Percentiles rank a stretch among this genome's conserved stretches.
Conservation (phyloP, 1,140 invertebrate species). For the Drosophila kikkawai region DNA sequence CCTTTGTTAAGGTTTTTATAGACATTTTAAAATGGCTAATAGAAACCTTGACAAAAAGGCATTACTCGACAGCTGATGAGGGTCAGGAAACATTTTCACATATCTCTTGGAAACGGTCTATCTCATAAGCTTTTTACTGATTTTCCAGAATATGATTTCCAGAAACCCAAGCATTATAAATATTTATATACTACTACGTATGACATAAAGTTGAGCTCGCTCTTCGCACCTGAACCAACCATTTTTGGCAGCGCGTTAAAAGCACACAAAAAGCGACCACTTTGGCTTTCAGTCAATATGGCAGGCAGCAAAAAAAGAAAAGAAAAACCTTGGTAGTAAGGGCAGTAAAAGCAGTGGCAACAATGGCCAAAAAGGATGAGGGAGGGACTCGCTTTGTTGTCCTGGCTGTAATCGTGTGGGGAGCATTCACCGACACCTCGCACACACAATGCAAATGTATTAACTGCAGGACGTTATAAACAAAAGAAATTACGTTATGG, state of each 20-base stretch:
- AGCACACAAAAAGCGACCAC: slow-evolving; percentile 37
- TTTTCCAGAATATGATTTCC: slow-evolving; percentile 7
- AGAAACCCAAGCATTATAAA: slow-evolving; percentile 25
- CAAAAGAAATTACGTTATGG: slow-evolving; percentile 81
- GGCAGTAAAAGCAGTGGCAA: slow-evolving; percentile 30
- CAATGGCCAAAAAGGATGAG: slow-evolving; percentile 22
- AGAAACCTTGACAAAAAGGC: not conserved
- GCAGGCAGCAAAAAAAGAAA: not conserved
- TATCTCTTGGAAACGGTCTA: not conserved
- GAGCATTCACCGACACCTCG: slow-evolving; percentile 35
- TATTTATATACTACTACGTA: slow-evolving; percentile 37
- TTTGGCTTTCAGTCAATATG: slow-evolving; percentile 47
- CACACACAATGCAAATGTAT: slow-evolving; percentile 61
- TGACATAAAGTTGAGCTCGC: slow-evolving; percentile 28
- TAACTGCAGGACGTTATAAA: slow-evolving; percentile 74
- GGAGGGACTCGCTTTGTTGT: slow-evolving; percentile 33
- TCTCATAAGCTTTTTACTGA: slow-evolving; percentile 5
- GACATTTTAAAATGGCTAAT: not conserved
- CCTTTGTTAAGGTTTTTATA: not conserved
- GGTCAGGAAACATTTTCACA: slow-evolving; percentile 1
- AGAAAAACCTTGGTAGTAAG: slow-evolving; percentile 22
- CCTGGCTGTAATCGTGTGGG: slow-evolving; percentile 12
- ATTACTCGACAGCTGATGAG: not conserved
- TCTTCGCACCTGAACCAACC: slow-evolving; percentile 33
- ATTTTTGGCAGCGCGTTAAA: slow-evolving; percentile 39